Conservation (phyloP, 2,113 vertebrate genomes). For the Siphamia tubifer region DNA sequence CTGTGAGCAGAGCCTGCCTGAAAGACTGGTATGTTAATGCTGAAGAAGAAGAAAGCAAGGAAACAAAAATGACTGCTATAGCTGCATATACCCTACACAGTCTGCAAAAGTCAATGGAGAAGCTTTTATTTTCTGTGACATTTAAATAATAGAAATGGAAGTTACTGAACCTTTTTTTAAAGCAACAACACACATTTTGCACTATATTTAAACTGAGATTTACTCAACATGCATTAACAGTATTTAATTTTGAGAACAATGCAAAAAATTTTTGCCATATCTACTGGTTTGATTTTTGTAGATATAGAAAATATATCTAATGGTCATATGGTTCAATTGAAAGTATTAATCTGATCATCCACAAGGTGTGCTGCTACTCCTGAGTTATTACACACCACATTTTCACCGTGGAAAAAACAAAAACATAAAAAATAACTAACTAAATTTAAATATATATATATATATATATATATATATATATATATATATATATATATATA, state of each 20-base stretch:
- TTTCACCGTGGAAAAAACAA: conserved; percentile 11
- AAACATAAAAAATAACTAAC: too few species aligned
- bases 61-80: not conserved
- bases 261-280: not conserved
- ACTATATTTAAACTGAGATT: not conserved
- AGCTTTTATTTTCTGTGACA: not conserved
- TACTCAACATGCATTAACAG: not conserved
- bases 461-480: too few species aligned
- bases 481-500: too few species aligned
- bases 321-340: conserved; percentile 1
- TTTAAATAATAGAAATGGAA: not conserved
- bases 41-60: not conserved
- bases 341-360: conserved; percentile 30
- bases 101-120: not conserved
- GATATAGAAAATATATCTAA: not conserved
- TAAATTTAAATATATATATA: too few species aligned
- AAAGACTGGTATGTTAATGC: conserved; percentile 24
- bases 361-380: conserved; percentile 14
- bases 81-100: not conserved
- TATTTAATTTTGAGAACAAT: not conserved
- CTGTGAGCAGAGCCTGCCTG: conserved; percentile 39
- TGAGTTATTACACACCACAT: not conserved
- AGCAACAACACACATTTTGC: not conserved
- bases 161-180: not conserved
- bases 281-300: not conserved